These are phyloP conservation scores for Melolontha melolontha DNA, from an alignment of 2,888 invertebrate species.

Conservation along the genomic window DNA sequence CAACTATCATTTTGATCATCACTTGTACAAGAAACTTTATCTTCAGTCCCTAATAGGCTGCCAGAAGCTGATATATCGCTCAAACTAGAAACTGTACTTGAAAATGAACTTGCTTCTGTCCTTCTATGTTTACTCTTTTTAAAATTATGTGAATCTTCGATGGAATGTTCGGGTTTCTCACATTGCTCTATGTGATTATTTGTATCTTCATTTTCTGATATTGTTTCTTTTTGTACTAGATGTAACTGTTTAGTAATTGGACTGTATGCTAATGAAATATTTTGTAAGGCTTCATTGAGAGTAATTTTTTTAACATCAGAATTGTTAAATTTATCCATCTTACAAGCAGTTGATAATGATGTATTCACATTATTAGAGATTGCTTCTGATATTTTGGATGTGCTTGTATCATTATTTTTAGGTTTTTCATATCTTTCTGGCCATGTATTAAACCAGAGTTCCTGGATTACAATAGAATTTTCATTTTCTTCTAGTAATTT, in stretches of 20 bases:
- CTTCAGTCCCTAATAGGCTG: conserved; percentile 65
- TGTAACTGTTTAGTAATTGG: conserved; percentile 80
- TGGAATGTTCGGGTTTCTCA: conserved; percentile 33
- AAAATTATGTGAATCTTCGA: conserved; percentile 38
- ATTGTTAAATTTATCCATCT: conserved; percentile 2
- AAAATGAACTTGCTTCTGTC: conserved; percentile 73
- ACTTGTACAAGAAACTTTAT: conserved; percentile 56
- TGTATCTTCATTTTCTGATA: conserved; percentile 46
- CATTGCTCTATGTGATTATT: conserved; percentile 28
- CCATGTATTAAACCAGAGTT: conserved; percentile 68
- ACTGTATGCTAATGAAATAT: conserved; percentile 80
- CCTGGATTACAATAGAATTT: conserved; percentile 45
- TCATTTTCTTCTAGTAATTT: conserved; percentile 51
- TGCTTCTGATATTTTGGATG: conserved; percentile 44
- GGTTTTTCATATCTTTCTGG: conserved; percentile 65
- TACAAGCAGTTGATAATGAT: conserved; percentile 2
- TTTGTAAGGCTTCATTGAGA: conserved; percentile 78
- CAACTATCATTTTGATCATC: conserved; percentile 67
- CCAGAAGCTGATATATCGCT: conserved; percentile 78
- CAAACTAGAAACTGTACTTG: conserved; percentile 77
- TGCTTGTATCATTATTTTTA: conserved; percentile 55
- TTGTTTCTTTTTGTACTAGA: conserved; percentile 63
- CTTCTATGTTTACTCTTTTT: conserved; percentile 53
- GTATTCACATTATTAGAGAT: conserved; percentile 3
- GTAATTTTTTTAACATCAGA: conserved; percentile 67